Evolutionary conservation across 2,888 invertebrate genomes (phyloP), one percentile per base, ranked within the genome.

Genomic region (Scaptomyza polygonia): DNA sequence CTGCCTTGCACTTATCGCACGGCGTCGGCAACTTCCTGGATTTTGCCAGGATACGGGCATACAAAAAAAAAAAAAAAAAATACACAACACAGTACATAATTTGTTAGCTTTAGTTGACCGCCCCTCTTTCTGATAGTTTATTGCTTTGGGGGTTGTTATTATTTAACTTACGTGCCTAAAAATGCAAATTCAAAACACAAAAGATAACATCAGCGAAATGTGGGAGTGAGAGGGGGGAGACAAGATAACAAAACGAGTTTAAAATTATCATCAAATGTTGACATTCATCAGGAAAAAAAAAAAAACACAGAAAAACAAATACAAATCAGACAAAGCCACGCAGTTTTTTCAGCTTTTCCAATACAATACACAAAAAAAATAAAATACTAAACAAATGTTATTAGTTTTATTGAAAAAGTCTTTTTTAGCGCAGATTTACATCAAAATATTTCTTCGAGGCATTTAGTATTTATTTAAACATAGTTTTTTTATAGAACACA

Each of bases 121-220:
- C 29, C 40, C 5, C 16, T 5, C 29, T 1, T 6, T 9, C 42
- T n/a, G 12, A 8, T 32, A 27, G 9, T 14, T 3, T n/a, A 18
- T 21, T 42, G 39, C 39, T 25, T 39, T 8, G 55, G 62, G 67
- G 78, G 81, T 76, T 72, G 81, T 30, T 43, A 40, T 45, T 59
- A 53, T 58, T 72, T 71, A 44, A 39, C 39, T 53, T 66, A 79
- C 79, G 77, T 79, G 80, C 77, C 68, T 58, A 66, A 84, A 84
- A 84, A 79, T 79, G 85, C 79, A 81, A 79, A 79, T 79, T 73
- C 54, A 69, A 44, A 69, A 44, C 36, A 44, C 11, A 64, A 57
- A 67, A 18, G 39, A 21, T 45, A 32, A 36, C 25, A 45, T 39
- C n/a, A 58, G 45, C 12, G 53, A 53, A 21, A 21, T 21, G 21